Conservation (phyloP, 2,888 invertebrate genomes). For the Drosophila parthenogenetica region DNA sequence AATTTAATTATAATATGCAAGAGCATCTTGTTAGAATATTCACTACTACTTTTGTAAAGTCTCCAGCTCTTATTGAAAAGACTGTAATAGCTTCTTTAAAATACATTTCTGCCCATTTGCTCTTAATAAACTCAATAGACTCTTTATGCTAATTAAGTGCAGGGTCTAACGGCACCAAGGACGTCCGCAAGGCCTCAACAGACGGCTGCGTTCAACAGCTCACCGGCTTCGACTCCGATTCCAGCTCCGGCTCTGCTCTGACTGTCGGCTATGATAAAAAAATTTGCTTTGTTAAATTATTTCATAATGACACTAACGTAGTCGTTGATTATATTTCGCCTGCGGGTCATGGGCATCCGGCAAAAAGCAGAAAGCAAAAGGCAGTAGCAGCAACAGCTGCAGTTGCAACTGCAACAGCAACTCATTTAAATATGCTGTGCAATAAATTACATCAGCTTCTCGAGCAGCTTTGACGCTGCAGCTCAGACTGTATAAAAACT, state of each 20-base stretch:
- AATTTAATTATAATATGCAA: no score
- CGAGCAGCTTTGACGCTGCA: conserved; percentile 4
- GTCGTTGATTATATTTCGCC: conserved; percentile 77
- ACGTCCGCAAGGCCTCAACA: conserved; percentile 64
- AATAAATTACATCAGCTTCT: conserved; percentile 23
- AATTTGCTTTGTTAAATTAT: conserved; percentile 76
- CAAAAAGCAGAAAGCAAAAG: conserved; percentile 37
- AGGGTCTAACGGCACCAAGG: conserved; percentile 43
- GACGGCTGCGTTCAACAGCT: conserved; percentile 43
- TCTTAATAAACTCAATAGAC: not conserved
- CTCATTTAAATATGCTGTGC: conserved; percentile 47
- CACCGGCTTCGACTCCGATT: conserved; percentile 6
- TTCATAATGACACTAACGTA: conserved; percentile 79
- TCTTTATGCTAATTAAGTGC: not conserved
- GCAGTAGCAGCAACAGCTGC: conserved; percentile 33
- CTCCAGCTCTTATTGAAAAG: no score
- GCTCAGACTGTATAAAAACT: not conserved
- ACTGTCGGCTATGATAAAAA: conserved; percentile 62
- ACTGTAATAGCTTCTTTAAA: no score
- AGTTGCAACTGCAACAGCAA: conserved; percentile 51
- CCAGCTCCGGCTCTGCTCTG: conserved; percentile 1
- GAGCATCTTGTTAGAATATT: no score
- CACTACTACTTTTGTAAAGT: no score
- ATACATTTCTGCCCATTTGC: no score
- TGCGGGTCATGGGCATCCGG: conserved; percentile 75